phyloP scores from a whole-genome alignment of 2,797 vertebrate species.

The Denticeps clupeoides region DNA sequence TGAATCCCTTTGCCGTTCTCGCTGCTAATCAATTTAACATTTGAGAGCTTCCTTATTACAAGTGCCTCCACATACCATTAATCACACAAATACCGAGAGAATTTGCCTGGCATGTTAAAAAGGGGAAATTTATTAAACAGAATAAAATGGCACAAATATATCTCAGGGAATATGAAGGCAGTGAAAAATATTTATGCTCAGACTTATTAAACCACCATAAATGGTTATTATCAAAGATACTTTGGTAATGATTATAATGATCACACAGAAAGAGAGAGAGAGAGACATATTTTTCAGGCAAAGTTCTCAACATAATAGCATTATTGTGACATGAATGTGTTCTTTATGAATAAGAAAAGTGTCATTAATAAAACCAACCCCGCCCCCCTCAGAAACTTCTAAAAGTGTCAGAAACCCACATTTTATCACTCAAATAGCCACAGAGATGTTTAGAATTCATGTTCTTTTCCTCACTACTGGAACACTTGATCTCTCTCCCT shows the following conservation, averaged over 20 bases:
- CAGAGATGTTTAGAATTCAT: slow-evolving; percentile 16
- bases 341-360: too few species aligned
- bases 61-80: slow-evolving; percentile 27
- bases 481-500: slow-evolving; percentile 50
- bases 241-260: not conserved
- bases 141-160: slow-evolving; percentile 21
- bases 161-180: slow-evolving; percentile 15
- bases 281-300: too few species aligned
- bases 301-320: too few species aligned
- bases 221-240: not conserved
- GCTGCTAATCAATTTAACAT: slow-evolving; percentile 42
- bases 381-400: too few species aligned
- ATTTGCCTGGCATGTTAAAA: slow-evolving; percentile 15
- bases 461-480: slow-evolving; percentile 30
- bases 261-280: not conserved
- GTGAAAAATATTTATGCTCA: slow-evolving; percentile 16
- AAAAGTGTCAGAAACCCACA: too few species aligned
- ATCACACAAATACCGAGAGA: slow-evolving; percentile 27
- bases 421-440: too few species aligned
- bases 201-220: not conserved
- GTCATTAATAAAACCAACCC: too few species aligned
- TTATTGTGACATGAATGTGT: too few species aligned
- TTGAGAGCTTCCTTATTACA: slow-evolving; percentile 28
- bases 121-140: slow-evolving; percentile 24
- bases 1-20: slow-evolving; percentile 31